Base-by-base conservation (phyloP, 2,797 vertebrate genomes). In the Threskiornis aethiopicus region DNA sequence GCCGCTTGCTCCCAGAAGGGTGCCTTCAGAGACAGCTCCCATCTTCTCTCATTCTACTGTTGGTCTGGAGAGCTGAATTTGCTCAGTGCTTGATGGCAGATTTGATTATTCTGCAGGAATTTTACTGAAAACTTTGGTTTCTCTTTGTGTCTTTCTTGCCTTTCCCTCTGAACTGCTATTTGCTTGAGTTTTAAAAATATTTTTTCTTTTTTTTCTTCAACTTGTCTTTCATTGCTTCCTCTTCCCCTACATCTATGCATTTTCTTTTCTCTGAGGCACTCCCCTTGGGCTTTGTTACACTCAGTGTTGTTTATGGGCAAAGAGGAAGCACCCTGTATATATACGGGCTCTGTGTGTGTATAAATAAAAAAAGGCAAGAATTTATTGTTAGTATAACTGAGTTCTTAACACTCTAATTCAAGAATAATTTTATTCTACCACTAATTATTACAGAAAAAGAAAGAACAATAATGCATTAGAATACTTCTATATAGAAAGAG, bases 321-420 rank as follows among this genome's bases (percentile, higher is more conserved):
- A 85, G 47, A 81, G 46, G 16, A 90, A 88, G 18, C 6, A 52
- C 4, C 17, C 13, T 21, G 71, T 75, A 7, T 13, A 7, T 39
- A 42, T 0, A 0, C 0, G 5, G 11, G 24, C 39, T 73, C n/a
- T 75, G 4, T 33, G 12, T 22, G 2, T 52, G 16, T 54, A 31
- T 64, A 82, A 69, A 54, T 71, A 20, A 88, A 78, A 70, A 75
- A 88, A 24, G 19, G 6, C 42, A 86, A 47, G 33, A 87, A 41
- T 44, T 59, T 92, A 14, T 49, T 81, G 44, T 84, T 85, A 42
- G 19, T 35, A 3, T 78, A 57, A 57, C 13, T 49, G 52, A 92
- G 69, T 61, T 77, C 22, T 20, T 69, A 72, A 46, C 16, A 47
- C 46, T 71, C 10, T 72, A 41, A 83, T 85, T 87, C 41, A 62